Evolutionary conservation across 2,113 vertebrate genomes (phyloP).

Genomic region (Melanotaenia duboulayi): DNA sequence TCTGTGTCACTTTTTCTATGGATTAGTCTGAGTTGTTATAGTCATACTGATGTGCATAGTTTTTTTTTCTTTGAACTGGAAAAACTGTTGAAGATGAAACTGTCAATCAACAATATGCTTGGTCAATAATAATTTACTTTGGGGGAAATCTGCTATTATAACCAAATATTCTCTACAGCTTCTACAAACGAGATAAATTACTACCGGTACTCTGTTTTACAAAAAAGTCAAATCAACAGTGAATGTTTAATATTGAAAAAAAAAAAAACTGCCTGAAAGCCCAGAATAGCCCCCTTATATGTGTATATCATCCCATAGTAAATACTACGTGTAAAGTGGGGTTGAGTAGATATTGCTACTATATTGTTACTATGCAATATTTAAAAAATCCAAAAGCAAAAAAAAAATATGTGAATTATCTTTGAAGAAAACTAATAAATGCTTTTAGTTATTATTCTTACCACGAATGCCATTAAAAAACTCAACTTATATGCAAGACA

Average conservation of each 20-base stretch:
- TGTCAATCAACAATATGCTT: background rate
- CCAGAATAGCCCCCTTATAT: conserved; percentile 1
- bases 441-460: too few relatives aligned
- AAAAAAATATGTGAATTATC: too few relatives aligned
- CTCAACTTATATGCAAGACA: too few relatives aligned
- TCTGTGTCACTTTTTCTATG: background rate
- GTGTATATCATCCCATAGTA: background rate
- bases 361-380: background rate
- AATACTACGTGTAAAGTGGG: background rate
- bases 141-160: background rate
- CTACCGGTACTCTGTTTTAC: too few relatives aligned
- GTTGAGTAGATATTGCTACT: too few relatives aligned
- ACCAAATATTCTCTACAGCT: background rate
- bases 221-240: too few relatives aligned
- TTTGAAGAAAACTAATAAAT: too few relatives aligned
- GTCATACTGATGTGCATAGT: too few relatives aligned
- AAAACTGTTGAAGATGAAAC: background rate
- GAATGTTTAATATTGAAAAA: background rate
- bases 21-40: background rate
- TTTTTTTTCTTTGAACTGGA: background rate
- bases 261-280: background rate
- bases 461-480: too few relatives aligned
- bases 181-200: background rate
- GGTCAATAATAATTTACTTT: background rate
- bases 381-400: background rate